These are phyloP conservation scores for Pionites leucogaster DNA, from an alignment of 2,113 vertebrate species.

Conservation along the genomic window DNA sequence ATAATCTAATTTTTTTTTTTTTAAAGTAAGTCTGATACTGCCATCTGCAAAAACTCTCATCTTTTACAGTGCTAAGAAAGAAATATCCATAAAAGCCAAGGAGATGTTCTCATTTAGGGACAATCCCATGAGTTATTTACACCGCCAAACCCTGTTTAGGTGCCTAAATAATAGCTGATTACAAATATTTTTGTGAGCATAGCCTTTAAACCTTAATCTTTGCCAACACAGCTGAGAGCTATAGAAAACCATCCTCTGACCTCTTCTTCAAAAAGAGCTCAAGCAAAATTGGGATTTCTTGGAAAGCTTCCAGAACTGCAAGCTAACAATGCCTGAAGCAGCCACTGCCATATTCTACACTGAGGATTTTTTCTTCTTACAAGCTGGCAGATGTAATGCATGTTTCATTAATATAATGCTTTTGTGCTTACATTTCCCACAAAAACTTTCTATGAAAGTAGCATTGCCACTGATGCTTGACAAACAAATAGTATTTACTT, in stretches of 20 bases:
- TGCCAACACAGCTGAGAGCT: background rate
- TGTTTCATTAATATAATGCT: background rate
- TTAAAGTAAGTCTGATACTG: background rate
- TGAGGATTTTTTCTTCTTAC: background rate
- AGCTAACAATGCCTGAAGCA: background rate
- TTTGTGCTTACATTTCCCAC: background rate
- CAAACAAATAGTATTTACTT: background rate
- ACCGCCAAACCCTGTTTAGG: background rate
- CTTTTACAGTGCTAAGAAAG: background rate
- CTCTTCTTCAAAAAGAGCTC: background rate
- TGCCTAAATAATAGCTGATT: background rate
- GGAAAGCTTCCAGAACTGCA: slow-evolving; percentile 7
- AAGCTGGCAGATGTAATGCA: background rate
- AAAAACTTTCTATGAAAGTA: background rate
- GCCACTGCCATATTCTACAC: background rate
- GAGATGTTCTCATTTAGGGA: background rate
- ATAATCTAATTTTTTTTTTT: background rate
- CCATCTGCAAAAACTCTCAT: background rate
- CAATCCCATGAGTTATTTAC: background rate
- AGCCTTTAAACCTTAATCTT: background rate
- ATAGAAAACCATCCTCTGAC: background rate
- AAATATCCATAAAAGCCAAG: background rate
- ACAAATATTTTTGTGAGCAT: background rate
- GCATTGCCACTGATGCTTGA: background rate
- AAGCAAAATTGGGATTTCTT: slow-evolving; percentile 20